phyloP scores from a whole-genome alignment of 2,888 invertebrate genomes.

The Dascillus cervinus region DNA sequence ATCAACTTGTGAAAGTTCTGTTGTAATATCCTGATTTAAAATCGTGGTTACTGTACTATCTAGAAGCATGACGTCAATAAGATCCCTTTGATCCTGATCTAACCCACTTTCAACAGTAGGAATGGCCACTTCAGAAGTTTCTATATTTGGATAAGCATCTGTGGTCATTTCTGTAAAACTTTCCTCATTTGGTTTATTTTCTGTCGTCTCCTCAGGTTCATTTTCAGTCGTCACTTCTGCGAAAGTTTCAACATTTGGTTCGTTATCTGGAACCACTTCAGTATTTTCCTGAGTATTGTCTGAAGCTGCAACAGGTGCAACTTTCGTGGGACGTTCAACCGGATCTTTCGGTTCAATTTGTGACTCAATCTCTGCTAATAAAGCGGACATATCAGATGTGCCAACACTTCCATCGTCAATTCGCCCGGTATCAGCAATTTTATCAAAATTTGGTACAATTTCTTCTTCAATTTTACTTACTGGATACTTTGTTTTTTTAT shows the following conservation, averaged over 20 bases:
- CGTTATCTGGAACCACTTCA: background rate
- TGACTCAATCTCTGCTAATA: constrained; percentile 33
- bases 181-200: background rate
- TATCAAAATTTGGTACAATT: constrained; percentile 25
- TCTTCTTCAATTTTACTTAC: constrained; percentile 11
- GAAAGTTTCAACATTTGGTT: background rate
- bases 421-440: constrained; percentile 35
- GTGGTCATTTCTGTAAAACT: background rate
- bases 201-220: background rate
- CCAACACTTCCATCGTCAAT: constrained; percentile 29
- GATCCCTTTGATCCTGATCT: background rate
- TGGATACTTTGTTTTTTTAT: constrained; percentile 8
- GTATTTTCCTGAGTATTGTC: background rate
- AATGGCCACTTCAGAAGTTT: background rate
- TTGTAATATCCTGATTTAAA: background rate
- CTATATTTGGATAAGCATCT: background rate
- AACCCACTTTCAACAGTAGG: background rate
- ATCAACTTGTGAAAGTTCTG: background rate
- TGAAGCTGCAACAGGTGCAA: background rate
- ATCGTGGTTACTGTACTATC: background rate
- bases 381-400: constrained; percentile 11
- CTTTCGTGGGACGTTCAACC: too few species aligned
- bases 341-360: constrained; percentile 28
- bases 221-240: background rate
- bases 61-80: too few species aligned